phyloP scores from a whole-genome alignment of 2,797 vertebrate genomes.

The Poeciliopsis gracilis region DNA sequence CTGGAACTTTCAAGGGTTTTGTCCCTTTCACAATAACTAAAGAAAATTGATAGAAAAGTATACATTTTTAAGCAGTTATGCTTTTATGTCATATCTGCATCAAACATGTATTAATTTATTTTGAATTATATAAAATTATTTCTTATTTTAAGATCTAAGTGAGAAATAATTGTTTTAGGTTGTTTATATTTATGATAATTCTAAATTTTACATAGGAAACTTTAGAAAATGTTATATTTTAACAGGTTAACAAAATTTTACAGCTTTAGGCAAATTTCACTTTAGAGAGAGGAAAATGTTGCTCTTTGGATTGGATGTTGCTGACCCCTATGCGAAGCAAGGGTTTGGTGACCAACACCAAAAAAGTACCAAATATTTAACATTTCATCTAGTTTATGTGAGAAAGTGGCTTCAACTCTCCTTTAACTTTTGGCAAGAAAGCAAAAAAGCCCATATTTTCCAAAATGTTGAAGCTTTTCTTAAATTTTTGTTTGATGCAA shows the following conservation, averaged over 20 bases:
- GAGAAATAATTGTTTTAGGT: background rate
- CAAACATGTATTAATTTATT: background rate
- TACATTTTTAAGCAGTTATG: background rate
- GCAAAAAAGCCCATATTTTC: slow-evolving; percentile 5
- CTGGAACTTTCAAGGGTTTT: background rate
- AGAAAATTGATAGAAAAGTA: background rate
- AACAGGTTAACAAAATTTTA: background rate
- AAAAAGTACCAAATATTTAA: background rate
- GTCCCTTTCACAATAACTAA: background rate
- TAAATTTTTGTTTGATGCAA: slow-evolving; percentile 27
- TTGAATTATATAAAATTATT: no score
- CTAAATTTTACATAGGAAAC: background rate
- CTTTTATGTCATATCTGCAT: background rate
- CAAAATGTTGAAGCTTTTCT: slow-evolving; percentile 11
- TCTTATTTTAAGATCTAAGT: background rate
- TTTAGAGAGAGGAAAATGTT: background rate
- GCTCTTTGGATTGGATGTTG: background rate
- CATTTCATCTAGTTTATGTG: background rate
- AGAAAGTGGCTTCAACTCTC: background rate
- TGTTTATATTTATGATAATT: background rate
- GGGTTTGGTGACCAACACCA: background rate
- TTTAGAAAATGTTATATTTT: background rate
- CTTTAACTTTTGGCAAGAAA: slow-evolving; percentile 15
- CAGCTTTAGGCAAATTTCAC: background rate
- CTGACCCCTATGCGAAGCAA: background rate